Evolutionary conservation across 53 echinoderm and acorn worm genomes (phyloP), one percentile per base, ranked within the genome.

Genomic region (Echinarachnius parma): DNA sequence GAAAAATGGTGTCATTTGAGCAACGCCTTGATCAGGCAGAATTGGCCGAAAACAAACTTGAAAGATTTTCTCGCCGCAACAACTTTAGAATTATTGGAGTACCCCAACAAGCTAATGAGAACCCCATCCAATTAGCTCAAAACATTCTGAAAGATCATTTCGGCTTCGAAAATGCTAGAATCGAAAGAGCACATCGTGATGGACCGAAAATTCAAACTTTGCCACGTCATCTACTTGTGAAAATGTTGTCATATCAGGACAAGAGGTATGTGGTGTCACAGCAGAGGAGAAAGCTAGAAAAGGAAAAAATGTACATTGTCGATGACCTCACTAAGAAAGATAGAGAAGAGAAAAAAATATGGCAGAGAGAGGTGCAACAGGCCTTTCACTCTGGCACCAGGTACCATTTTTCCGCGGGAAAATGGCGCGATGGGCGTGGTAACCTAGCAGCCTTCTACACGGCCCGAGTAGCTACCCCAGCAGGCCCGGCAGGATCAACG

Each of bases 391-490:
- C 69, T 2, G 53, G 53, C 20, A 69, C 33, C 5, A 32, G 53
- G 1, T 69, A 53, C 24, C 34, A 69, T 19, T 69, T 69, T 21
- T 69, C 69, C 14, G 69, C 69, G 10, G 69, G 69, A 18, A 69
- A 53, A 53, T 53, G 69, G 69, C 52, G 69, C 5, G 48, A 69
- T 47, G 69, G 69, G 33, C 69, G 69, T 69, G 69, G 69, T 53
- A 52, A 2, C 2, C 33, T 32, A 21, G 69, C 69, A 8, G 27
- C 69, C 3, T 67, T 67, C 21, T 67, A 67, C 52, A 3, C 61
- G 35, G n/a, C 61, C 61, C 16, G 15, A 3, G 35, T 35, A 16
- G 34, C 16, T 35, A 8, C 61, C 34, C 42, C 7, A 42, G 7
- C 42, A 42, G 14, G 42, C 42, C n/a, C n/a, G n/a, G n/a, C n/a